Evolutionary conservation across 2,113 vertebrate species (phyloP).

Genomic region (Oenanthe melanoleuca): DNA sequence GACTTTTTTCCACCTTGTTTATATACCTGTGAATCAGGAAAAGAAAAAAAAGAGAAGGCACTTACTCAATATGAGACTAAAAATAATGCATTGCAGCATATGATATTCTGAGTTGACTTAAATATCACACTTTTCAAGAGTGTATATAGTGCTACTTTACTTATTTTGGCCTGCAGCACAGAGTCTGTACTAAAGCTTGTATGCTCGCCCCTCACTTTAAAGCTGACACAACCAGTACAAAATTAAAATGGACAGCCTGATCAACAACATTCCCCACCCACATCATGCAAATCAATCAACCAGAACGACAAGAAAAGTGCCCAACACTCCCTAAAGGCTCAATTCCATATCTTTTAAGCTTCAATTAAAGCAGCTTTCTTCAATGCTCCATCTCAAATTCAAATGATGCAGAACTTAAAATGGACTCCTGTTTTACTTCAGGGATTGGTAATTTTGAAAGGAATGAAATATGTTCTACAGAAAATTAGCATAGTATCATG

Average conservation of each 20-base stretch:
- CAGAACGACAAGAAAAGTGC: slow-evolving; percentile 63
- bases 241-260: slow-evolving; percentile 59
- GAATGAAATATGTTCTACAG: background rate
- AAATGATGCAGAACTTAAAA: slow-evolving; percentile 39
- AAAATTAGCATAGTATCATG: background rate
- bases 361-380: slow-evolving; percentile 42
- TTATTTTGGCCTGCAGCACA: background rate
- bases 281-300: slow-evolving; percentile 62
- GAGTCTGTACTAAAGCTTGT: background rate
- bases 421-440: slow-evolving; percentile 18
- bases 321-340: slow-evolving; percentile 46
- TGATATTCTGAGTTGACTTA: background rate
- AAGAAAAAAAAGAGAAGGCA: background rate
- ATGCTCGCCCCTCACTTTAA: background rate
- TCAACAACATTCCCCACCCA: slow-evolving; percentile 57
- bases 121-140: background rate
- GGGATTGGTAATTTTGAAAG: slow-evolving; percentile 38
- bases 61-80: background rate
- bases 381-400: slow-evolving; percentile 38
- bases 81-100: background rate
- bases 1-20: background rate
- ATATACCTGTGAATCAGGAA: background rate
- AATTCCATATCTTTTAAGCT: slow-evolving; percentile 36
- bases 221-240: slow-evolving; percentile 18
- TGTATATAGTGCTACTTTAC: background rate